Evolutionary conservation across 2,888 invertebrate species (phyloP).

Genomic region (Amiota mariae): DNA sequence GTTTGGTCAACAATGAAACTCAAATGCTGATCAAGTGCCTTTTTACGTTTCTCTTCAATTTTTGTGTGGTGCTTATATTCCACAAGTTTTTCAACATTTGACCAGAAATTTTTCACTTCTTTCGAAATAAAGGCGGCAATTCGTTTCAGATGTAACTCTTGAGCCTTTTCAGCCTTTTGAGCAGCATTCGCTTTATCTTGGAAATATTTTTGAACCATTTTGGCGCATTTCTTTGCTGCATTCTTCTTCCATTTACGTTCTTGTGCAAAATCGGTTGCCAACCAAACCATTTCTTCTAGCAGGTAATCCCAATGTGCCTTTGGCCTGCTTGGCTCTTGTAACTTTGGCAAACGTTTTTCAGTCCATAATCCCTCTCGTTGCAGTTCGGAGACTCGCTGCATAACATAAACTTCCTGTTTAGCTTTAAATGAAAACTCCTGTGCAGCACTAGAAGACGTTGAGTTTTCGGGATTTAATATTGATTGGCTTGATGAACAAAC

Average conservation of each 20-base stretch:
- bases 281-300: constrained; percentile 98
- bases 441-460: constrained; percentile 52
- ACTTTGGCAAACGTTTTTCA: constrained; percentile 91
- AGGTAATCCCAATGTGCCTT: constrained; percentile 99
- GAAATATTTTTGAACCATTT: constrained; percentile 92
- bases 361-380: constrained; percentile 97
- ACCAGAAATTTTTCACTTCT: constrained; percentile 95
- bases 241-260: constrained; percentile 99
- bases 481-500: constrained; percentile 51
- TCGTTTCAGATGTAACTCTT: constrained; percentile 87
- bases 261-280: constrained; percentile 97
- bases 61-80: constrained; percentile 94
- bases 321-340: constrained; percentile 89
- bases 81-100: constrained; percentile 96
- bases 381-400: constrained; percentile 92
- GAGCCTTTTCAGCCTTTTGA: constrained; percentile 92
- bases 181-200: constrained; percentile 92
- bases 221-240: constrained; percentile 92
- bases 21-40: constrained; percentile 95
- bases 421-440: constrained; percentile 86
- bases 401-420: constrained; percentile 93
- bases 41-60: constrained; percentile 94
- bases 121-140: constrained; percentile 94
- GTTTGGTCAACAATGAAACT: constrained; percentile 99
- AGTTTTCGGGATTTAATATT: constrained; percentile 63